phyloP scores from a whole-genome alignment of 2,797 vertebrate genomes.

The Ispidina lecontei region DNA sequence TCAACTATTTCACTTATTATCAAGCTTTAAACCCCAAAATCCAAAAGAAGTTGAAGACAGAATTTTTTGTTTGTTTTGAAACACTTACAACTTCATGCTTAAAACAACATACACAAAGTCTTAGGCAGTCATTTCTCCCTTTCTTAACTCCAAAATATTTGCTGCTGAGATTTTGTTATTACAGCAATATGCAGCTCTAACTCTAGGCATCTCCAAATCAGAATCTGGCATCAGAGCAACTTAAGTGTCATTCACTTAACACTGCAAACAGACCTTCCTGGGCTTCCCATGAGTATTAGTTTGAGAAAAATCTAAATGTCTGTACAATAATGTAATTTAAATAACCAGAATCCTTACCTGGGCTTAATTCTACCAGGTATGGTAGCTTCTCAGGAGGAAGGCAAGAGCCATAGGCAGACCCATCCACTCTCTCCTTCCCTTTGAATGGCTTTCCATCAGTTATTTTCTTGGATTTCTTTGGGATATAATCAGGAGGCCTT shows the following conservation, averaged over 20 bases:
- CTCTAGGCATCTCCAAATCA: not conserved
- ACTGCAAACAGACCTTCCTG: not conserved
- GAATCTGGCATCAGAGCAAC: not conserved
- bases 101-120: not conserved
- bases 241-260: not conserved
- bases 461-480: conserved; percentile 87
- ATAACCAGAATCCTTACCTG: conserved; percentile 81
- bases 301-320: not conserved
- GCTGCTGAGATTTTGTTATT: not conserved
- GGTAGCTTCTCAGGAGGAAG: conserved; percentile 94
- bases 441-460: conserved; percentile 82
- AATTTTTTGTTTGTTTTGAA: not conserved
- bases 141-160: not conserved
- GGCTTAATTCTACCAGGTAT: conserved; percentile 96
- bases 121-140: not conserved
- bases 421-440: conserved; percentile 81
- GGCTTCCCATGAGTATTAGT: not conserved
- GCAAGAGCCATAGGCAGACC: conserved; percentile 77
- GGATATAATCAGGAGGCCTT: conserved; percentile 87
- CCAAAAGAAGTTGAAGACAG: not conserved
- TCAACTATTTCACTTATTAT: not conserved
- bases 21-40: not conserved
- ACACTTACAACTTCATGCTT: not conserved
- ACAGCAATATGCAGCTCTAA: not conserved
- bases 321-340: not conserved